Evolutionary conservation across 2,113 vertebrate genomes (phyloP).

Genomic region (Sturnus vulgaris): DNA sequence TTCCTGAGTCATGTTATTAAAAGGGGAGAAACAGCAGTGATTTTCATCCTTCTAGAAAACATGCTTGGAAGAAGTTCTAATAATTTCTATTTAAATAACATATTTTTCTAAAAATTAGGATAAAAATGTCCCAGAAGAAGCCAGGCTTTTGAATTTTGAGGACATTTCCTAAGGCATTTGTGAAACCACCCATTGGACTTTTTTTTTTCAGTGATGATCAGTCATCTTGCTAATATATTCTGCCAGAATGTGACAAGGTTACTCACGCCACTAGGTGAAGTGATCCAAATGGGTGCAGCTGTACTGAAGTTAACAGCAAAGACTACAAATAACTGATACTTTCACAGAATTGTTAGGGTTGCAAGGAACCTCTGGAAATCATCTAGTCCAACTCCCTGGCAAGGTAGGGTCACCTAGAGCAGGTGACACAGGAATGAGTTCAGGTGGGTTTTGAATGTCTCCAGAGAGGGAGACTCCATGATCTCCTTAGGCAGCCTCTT

Average conservation of each 20-base stretch:
- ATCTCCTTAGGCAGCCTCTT: background rate
- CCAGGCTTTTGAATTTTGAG: background rate
- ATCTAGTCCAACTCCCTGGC: background rate
- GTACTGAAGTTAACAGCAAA: background rate
- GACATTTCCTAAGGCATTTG: background rate
- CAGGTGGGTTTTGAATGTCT: background rate
- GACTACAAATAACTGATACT: background rate
- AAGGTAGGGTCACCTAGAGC: background rate
- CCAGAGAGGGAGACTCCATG: background rate
- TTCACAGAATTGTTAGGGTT: background rate
- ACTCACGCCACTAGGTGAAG: background rate
- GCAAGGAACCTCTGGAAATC: background rate
- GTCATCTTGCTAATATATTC: background rate
- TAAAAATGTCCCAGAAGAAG: background rate
- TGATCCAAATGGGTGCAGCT: background rate
- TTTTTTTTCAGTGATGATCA: background rate
- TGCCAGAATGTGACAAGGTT: background rate
- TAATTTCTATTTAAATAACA: background rate
- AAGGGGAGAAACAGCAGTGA: fast-evolving
- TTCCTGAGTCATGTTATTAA: background rate
- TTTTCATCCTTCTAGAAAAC: background rate
- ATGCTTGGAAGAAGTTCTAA: background rate
- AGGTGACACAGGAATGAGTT: background rate
- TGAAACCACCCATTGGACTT: background rate
- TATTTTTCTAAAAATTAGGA: background rate